Evolutionary conservation across 2,797 vertebrate genomes (phyloP).

Genomic region (Paramormyrops hopkinsi): DNA sequence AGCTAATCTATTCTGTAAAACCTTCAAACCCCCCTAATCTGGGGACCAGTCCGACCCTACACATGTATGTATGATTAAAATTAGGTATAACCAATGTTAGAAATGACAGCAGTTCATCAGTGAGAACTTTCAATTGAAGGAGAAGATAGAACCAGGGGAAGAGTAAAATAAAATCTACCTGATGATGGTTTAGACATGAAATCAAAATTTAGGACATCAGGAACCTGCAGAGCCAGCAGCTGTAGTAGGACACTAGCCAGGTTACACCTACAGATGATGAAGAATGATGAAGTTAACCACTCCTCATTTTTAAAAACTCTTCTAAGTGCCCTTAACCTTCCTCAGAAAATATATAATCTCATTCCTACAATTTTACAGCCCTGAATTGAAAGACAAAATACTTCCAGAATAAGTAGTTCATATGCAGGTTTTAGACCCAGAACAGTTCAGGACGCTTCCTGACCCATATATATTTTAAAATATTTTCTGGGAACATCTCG

Average conservation of each 20-base stretch:
- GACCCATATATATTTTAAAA: background rate
- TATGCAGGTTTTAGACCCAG: background rate
- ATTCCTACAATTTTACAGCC: background rate
- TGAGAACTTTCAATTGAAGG: background rate
- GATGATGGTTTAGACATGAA: constrained; percentile 95
- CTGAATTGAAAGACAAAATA: background rate
- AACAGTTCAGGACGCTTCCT: background rate
- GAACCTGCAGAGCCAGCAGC: constrained; percentile 83
- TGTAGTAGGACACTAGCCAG: constrained; percentile 84
- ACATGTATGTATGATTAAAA: background rate
- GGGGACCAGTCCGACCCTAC: background rate
- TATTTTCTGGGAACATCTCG: background rate
- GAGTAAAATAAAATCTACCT: constrained; percentile 57
- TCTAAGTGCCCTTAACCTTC: background rate
- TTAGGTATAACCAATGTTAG: background rate
- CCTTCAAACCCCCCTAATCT: background rate
- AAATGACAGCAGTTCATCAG: background rate
- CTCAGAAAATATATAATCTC: background rate
- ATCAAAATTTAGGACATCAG: constrained; percentile 88
- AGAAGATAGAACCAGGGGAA: background rate
- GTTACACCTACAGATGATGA: constrained; percentile 75
- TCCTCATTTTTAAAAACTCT: background rate
- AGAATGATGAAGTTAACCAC: background rate
- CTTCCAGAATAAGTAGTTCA: background rate
- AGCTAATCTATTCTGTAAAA: background rate